Evolutionary conservation across 2,888 invertebrate species (phyloP).

Genomic region (Pardosa pseudoannulata): DNA sequence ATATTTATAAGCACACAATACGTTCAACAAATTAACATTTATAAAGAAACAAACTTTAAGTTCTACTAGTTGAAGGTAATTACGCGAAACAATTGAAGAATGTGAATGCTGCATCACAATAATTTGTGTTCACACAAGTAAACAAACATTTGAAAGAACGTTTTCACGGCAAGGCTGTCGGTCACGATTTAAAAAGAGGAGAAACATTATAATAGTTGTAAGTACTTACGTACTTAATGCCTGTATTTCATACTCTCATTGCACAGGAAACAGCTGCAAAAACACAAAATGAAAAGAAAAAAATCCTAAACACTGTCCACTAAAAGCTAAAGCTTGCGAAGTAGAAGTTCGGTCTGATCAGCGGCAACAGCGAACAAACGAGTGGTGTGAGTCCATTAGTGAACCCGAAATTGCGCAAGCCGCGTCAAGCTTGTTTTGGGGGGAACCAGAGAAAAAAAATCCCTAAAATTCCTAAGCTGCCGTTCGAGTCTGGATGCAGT

Average conservation of each 20-base stretch:
- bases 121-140: background rate
- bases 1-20: too few relatives aligned
- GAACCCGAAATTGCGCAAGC: constrained; percentile 15
- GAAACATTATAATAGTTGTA: background rate
- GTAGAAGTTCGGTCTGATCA: background rate
- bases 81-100: too few relatives aligned
- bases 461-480: constrained; percentile 14
- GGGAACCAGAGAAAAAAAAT: constrained; percentile 12
- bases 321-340: background rate
- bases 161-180: background rate
- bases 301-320: background rate
- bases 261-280: background rate
- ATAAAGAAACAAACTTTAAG: too few relatives aligned
- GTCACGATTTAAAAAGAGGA: background rate
- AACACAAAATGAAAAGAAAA: background rate
- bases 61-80: too few relatives aligned
- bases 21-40: too few relatives aligned
- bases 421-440: constrained; percentile 33
- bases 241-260: background rate
- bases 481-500: background rate
- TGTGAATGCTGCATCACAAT: too few relatives aligned
- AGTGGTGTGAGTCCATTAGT: background rate
- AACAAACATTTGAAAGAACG: background rate
- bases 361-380: background rate
- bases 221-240: background rate